These are phyloP conservation scores for Eilema griseolum DNA, from an alignment of 2,888 invertebrate genomes.

Conservation along the genomic window DNA sequence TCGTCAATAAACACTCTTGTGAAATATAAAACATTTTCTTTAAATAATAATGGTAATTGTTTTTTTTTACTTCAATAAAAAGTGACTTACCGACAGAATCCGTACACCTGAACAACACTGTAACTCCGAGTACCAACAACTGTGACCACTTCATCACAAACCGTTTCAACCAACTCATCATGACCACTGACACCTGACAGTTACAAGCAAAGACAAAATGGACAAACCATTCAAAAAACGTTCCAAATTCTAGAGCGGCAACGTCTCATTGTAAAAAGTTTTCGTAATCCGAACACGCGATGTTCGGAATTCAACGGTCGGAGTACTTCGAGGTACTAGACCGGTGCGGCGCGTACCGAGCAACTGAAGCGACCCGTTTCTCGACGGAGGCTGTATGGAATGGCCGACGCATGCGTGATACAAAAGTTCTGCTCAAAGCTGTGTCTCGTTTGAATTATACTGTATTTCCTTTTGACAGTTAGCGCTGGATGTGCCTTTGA, in stretches of 20 bases:
- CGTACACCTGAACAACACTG: constrained; percentile 80
- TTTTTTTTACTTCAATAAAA: background rate
- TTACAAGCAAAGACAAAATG: constrained; percentile 26
- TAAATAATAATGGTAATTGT: background rate
- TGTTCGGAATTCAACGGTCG: constrained; percentile 40
- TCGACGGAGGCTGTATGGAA: constrained; percentile 53
- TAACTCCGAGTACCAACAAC: constrained; percentile 76
- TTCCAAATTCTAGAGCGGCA: constrained; percentile 45
- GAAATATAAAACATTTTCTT: background rate
- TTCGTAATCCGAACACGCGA: constrained; percentile 48
- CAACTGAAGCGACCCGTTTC: constrained; percentile 56
- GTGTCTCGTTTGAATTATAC: constrained; percentile 61
- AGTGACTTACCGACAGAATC: constrained; percentile 79
- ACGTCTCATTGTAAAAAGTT: constrained; percentile 54
- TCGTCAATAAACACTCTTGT: background rate
- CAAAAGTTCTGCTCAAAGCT: constrained; percentile 40
- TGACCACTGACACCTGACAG: constrained; percentile 36
- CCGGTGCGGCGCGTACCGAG: constrained; percentile 42
- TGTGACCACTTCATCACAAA: constrained; percentile 74
- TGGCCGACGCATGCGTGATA: constrained; percentile 62
- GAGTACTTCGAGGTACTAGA: constrained; percentile 40
- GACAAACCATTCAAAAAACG: constrained; percentile 41
- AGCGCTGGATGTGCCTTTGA: constrained; percentile 58
- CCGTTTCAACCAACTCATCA: constrained; percentile 58
- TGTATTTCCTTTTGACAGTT: constrained; percentile 63